Percentiles rank a stretch among this genome's conserved stretches.
Evolutionary conservation across 2,797 vertebrate species (phyloP).

Genomic region (Erethizon dorsatum): DNA sequence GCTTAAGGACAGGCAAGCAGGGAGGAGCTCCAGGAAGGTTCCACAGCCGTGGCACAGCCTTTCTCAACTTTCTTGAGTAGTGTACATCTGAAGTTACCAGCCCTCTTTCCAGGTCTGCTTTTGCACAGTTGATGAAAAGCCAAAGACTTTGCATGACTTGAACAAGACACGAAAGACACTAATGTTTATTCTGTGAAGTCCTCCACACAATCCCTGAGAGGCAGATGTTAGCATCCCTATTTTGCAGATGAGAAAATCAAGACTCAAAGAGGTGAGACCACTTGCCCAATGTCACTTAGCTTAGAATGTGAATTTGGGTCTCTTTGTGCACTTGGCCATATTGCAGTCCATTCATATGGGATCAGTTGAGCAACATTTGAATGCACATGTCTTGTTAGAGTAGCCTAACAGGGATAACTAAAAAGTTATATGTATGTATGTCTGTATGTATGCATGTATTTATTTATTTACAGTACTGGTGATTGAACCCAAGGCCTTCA

Average conservation of each 20-base stretch:
- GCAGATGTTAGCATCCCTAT: background rate
- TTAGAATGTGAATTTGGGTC: background rate
- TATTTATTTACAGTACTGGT: background rate
- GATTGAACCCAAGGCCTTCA: background rate
- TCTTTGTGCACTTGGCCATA: rapidly evolving
- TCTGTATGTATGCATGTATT: background rate
- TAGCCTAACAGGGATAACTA: too few relatives aligned
- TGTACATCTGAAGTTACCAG: background rate
- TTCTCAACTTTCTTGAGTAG: background rate
- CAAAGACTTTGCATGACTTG: rapidly evolving
- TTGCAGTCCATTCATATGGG: rapidly evolving
- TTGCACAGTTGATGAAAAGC: background rate
- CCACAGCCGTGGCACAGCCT: background rate
- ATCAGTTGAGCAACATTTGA: rapidly evolving
- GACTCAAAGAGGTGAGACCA: background rate
- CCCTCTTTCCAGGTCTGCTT: background rate
- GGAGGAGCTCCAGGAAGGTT: background rate
- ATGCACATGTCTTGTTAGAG: background rate
- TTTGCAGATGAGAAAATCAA: background rate
- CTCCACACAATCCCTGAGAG: background rate
- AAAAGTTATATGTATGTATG: background rate
- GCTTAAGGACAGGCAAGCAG: background rate
- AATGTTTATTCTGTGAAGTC: too few relatives aligned
- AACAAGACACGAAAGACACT: background rate
- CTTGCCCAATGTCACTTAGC: background rate